phyloP scores from a whole-genome alignment of 2,888 invertebrate genomes.

The Hyalella azteca region DNA sequence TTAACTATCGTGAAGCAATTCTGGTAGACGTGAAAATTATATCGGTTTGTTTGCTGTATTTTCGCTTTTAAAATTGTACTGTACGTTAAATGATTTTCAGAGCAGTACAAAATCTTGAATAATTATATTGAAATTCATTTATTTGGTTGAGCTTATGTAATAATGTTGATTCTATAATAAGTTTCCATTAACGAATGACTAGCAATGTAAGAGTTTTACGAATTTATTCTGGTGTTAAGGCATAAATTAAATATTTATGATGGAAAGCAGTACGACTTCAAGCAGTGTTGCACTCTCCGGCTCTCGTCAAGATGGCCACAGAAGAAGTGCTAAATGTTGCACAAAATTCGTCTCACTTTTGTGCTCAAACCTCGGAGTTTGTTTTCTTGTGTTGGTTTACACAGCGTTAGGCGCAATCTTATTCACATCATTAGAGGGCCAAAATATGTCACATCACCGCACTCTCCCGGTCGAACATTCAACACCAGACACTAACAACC shows the following conservation, averaged over 20 bases:
- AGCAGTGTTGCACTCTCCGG: neutral
- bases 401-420: constrained; percentile 90
- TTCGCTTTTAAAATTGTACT: too few relatives aligned
- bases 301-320: constrained; percentile 11
- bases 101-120: too few relatives aligned
- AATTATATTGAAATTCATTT: too few relatives aligned
- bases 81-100: too few relatives aligned
- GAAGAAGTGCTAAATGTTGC: constrained; percentile 46
- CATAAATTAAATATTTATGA: neutral
- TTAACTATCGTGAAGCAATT: too few relatives aligned
- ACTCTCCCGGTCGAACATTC: neutral
- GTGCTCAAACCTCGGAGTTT: constrained; percentile 82
- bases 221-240: neutral
- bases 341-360: constrained; percentile 46
- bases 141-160: too few relatives aligned
- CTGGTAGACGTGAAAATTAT: too few relatives aligned
- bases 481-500: neutral
- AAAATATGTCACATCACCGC: constrained; percentile 50
- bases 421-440: constrained; percentile 83
- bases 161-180: too few relatives aligned
- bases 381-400: constrained; percentile 88
- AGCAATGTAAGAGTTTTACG: too few relatives aligned
- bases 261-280: constrained; percentile 1
- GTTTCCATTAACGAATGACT: too few relatives aligned
- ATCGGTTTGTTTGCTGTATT: too few relatives aligned